Conservation (phyloP, 2,113 vertebrate species). For the Rhea pennata region DNA sequence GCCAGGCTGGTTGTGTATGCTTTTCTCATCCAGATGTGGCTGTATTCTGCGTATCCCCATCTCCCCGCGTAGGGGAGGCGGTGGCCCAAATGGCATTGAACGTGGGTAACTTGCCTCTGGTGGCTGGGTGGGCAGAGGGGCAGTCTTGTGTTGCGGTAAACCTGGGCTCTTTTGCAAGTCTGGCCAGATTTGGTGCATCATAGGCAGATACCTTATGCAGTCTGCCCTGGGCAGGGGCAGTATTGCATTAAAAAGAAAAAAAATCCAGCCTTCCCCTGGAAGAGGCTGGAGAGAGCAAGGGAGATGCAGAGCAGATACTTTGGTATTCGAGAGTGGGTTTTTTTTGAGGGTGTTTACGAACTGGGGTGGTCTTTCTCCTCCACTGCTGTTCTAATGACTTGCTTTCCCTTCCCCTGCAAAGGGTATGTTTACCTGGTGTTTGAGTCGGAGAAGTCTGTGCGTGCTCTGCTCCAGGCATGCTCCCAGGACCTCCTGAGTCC, state of each 20-base stretch:
- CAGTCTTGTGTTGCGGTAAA: rapidly evolving
- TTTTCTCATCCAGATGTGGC: neutral
- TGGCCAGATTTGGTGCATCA: too few relatives aligned
- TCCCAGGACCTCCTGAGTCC: constrained; percentile 94
- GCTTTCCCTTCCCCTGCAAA: constrained; percentile 31
- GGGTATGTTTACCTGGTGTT: constrained; percentile 98
- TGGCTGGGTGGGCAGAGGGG: neutral
- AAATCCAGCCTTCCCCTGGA: neutral
- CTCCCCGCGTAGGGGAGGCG: rapidly evolving
- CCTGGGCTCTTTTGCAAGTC: neutral
- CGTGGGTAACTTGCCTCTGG: neutral
- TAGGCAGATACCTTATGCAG: rapidly evolving
- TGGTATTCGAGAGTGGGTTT: neutral
- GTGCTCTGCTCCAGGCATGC: constrained; percentile 92
- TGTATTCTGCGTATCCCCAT: neutral
- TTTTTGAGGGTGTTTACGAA: neutral
- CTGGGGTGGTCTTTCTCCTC: neutral
- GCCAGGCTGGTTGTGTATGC: neutral
- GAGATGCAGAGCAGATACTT: neutral
- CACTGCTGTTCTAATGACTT: neutral
- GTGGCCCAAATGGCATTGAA: rapidly evolving
- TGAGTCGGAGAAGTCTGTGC: constrained; percentile 95
- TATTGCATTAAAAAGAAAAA: neutral
- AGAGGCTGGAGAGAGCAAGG: neutral
- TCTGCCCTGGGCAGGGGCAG: neutral